Conservation (phyloP, 1,140 invertebrate genomes). For the Drosophila pandora region DNA sequence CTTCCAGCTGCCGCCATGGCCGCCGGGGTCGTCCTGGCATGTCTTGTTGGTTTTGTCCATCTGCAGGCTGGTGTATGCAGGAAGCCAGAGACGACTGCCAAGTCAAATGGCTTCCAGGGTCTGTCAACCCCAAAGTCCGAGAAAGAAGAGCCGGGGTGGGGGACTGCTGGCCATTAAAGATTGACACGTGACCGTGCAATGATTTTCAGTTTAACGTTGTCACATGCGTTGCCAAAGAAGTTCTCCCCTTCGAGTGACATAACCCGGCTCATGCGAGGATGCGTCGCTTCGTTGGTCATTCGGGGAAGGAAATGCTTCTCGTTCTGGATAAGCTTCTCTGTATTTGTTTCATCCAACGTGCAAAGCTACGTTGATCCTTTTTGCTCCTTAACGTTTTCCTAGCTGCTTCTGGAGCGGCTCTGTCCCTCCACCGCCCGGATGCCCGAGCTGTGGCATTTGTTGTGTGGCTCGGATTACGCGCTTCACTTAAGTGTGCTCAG, state of each 20-base stretch:
- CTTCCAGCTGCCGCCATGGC: background rate
- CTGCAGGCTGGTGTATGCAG: slow-evolving; percentile 49
- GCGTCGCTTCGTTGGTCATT: slow-evolving; percentile 25
- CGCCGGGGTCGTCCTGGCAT: background rate
- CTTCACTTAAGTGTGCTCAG: slow-evolving; percentile 80
- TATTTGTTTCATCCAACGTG: slow-evolving; percentile 75
- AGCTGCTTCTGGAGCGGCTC: slow-evolving; percentile 29
- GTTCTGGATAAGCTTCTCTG: slow-evolving; percentile 27
- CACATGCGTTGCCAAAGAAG: slow-evolving; percentile 54
- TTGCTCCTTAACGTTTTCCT: slow-evolving; percentile 68
- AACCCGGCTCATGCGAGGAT: slow-evolving; percentile 35
- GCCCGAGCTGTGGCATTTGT: slow-evolving; percentile 60
- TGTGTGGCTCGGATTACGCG: slow-evolving; percentile 80
- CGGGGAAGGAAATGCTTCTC: slow-evolving; percentile 7
- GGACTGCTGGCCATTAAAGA: slow-evolving; percentile 61
- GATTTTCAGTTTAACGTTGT: slow-evolving; percentile 81
- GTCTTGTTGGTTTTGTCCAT: slow-evolving; percentile 47
- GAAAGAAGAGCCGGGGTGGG: background rate
- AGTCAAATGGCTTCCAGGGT: slow-evolving; percentile 70
- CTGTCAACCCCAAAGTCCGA: slow-evolving; percentile 24
- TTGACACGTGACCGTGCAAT: slow-evolving; percentile 83
- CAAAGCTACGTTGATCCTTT: slow-evolving; percentile 78
- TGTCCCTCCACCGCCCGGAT: slow-evolving; percentile 1
- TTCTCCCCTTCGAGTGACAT: slow-evolving; percentile 36
- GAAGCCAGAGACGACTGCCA: slow-evolving; percentile 23